phyloP scores from a whole-genome alignment of 2,888 invertebrate species.

The Synanthedon myopaeformis region DNA sequence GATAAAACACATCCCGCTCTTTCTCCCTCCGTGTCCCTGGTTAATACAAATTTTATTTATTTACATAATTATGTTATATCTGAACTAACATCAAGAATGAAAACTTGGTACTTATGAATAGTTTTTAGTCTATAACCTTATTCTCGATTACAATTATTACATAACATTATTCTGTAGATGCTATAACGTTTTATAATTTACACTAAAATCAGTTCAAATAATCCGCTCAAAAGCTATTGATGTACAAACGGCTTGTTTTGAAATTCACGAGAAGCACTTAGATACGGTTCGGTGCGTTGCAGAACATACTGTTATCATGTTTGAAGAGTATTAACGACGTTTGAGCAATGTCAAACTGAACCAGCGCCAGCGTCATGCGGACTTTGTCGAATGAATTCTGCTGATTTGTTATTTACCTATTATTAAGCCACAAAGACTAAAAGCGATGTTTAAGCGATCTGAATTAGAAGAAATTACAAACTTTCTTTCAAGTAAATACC shows the following conservation, averaged over 20 bases:
- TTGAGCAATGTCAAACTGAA: no score
- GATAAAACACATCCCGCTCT: no score
- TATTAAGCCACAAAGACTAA: no score
- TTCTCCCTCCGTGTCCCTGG: no score
- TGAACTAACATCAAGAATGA: neutral
- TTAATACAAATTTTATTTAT: neutral
- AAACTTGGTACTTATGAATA: neutral
- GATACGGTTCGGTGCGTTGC: slow-evolving; percentile 41
- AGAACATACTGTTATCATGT: slow-evolving; percentile 18
- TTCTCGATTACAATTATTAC: neutral
- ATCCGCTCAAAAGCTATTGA: slow-evolving; percentile 44
- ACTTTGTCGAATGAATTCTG: no score
- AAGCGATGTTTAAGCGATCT: no score
- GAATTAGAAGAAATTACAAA: no score
- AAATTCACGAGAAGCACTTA: slow-evolving; percentile 61
- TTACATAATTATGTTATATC: neutral
- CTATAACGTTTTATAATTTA: slow-evolving; percentile 20
- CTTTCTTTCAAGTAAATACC: no score
- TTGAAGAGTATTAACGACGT: neutral
- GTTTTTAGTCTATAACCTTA: neutral
- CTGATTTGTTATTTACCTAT: no score
- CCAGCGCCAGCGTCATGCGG: no score
- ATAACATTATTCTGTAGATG: neutral
- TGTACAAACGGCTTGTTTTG: slow-evolving; percentile 60
- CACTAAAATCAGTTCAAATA: slow-evolving; percentile 49